Percentiles rank a stretch among this genome's conserved stretches.
These are phyloP conservation scores for Dinomys branickii DNA, from an alignment of 2,113 vertebrate species.

Conservation along the genomic window DNA sequence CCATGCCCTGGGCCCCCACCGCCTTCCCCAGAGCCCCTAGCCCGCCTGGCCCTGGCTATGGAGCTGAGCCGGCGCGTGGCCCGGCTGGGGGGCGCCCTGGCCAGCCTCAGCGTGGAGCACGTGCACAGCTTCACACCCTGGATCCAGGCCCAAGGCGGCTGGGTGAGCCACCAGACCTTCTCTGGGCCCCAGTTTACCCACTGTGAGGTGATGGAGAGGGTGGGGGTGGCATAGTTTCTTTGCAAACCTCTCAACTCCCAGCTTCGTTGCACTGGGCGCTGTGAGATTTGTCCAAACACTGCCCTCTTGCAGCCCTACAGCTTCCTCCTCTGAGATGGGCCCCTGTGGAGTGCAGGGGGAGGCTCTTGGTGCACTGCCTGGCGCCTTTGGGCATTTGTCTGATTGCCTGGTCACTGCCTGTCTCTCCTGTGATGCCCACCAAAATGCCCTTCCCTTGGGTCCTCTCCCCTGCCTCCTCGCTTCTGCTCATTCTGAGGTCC, in stretches of 20 bases:
- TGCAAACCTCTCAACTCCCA: background rate
- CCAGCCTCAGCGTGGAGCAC: conserved; percentile 83
- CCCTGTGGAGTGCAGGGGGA: background rate
- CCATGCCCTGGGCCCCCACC: conserved; percentile 42
- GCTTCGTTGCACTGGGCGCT: background rate
- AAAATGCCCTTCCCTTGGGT: background rate
- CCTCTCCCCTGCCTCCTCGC: background rate
- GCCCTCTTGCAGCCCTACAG: too few relatives aligned
- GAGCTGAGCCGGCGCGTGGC: conserved; percentile 84
- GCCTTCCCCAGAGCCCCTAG: conserved; percentile 76
- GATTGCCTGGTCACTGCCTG: background rate
- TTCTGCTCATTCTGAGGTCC: background rate
- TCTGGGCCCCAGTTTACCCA: background rate
- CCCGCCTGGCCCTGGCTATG: conserved; percentile 85
- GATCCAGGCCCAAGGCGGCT: conserved; percentile 85
- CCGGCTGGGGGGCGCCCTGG: conserved; percentile 80
- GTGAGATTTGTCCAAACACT: background rate
- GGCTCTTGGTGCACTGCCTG: background rate
- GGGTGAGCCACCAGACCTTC: conserved; percentile 75
- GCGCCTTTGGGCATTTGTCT: background rate
- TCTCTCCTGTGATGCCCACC: background rate
- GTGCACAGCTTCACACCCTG: conserved; percentile 86
- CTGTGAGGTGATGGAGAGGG: background rate
- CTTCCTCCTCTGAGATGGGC: too few relatives aligned
- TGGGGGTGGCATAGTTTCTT: background rate